Base-by-base conservation (phyloP, 2,888 invertebrate species). In the Epirrhoe alternata region DNA sequence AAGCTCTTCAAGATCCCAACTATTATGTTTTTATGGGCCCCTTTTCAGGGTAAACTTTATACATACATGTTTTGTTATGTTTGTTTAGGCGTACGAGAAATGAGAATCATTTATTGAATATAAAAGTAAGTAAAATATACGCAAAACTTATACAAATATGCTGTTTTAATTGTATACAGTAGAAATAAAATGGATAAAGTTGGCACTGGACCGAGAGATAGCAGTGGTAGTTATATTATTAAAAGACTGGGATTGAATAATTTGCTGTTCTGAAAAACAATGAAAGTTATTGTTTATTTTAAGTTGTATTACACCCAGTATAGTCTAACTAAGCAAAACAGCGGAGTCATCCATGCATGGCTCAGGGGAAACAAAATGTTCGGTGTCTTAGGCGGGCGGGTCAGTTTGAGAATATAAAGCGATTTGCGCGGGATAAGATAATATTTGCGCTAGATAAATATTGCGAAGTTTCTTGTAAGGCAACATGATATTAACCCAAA, bases 1-100 rank as follows among this genome's bases (percentile, higher is more conserved):
- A 55, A 52, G 31, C 42, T n/a, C 24, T 24, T 3, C 12, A 47
- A 49, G 66, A 61, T 61, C 53, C 38, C 4, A 54, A 56, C 66
- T 66, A 58, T 61, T 58, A 57, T 66, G 30, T 61, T 65, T 64
- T 65, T 66, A 61, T 54, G 66, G 38, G 53, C 53, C 42, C 35
- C 24, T 47, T 61, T 53, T 54, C 35, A 53, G 52, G 56, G 35
- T 47, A 53, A 61, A 61, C 45, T 57, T 65, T 52, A 61, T 50
- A 17, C 17, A 5, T 14, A 33, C 24, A 30, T 64, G 56, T 57
- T 52, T 57, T 56, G 31, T 17, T 51, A 50, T 52, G 42, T 52
- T 60, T 60, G 31, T 60, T 42, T 42, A 42, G 17, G 35, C 30
- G 35, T 7, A 42, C 38, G 42, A 59, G 42, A 51, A 50, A 52